These are phyloP conservation scores for Trachelipus rathkii DNA, from an alignment of 1,140 invertebrate species.

Conservation along the genomic window DNA sequence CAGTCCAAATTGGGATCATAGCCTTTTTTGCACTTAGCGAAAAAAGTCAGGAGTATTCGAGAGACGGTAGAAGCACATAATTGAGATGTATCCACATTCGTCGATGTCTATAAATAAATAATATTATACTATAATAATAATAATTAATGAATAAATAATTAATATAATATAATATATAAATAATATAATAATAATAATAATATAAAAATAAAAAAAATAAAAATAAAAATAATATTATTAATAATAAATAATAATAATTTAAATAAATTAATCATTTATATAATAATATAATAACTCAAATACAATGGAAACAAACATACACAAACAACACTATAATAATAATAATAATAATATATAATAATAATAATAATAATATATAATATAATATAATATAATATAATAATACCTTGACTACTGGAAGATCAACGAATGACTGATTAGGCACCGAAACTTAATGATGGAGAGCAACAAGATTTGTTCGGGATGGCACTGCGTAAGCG, in stretches of 20 bases:
- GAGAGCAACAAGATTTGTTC: constrained; percentile 79
- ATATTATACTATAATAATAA: constrained; percentile 24
- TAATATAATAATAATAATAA: constrained; percentile 9
- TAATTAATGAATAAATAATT: constrained; percentile 14
- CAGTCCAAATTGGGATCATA: constrained; percentile 84
- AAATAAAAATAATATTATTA: no score
- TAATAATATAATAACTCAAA: no score
- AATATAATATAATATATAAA: neutral
- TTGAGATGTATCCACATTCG: constrained; percentile 76
- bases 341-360: no score
- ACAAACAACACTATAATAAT: no score
- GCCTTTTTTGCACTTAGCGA: constrained; percentile 79
- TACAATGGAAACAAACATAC: no score
- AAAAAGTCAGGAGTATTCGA: constrained; percentile 85
- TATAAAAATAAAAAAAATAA: no score
- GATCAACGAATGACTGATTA: constrained; percentile 74
- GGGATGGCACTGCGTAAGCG: constrained; percentile 84
- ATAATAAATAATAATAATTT: no score
- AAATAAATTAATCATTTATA: no score
- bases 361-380: no score
- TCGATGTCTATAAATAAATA: constrained; percentile 67
- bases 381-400: no score
- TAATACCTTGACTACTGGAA: constrained; percentile 72
- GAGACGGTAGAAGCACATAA: constrained; percentile 85
- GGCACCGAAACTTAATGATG: constrained; percentile 82